Base-by-base conservation (phyloP, 2,888 invertebrate species). In the Heliconius charithonia region DNA sequence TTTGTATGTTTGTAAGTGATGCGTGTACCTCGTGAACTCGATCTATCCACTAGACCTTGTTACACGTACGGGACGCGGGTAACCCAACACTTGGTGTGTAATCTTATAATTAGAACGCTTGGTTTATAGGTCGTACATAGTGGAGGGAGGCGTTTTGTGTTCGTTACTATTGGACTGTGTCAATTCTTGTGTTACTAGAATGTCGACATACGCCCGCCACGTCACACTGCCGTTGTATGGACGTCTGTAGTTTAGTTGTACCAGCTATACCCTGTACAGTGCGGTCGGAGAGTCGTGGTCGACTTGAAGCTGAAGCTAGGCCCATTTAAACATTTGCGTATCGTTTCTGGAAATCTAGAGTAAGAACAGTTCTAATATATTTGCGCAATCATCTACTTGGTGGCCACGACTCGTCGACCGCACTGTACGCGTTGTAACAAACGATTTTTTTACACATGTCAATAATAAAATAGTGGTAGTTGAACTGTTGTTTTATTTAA, bases 151-250 rank as follows among this genome's bases (percentile, higher is more conserved):
- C 86, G 87, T 92, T 92, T 91, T 92, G 89, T 91, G 91, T 92
- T 93, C 89, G 89, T 91, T 92, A 87, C 85, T 90, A 93, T 88
- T 92, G 94, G 96, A 96, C 95, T 96, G 96, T 95, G 96, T 96
- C 96, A 95, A 95, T 96, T 96, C 96, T 96, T 95, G 92, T 95
- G 89, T 91, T 94, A 92, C 95, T 96, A 96, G 96, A 96, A 96
- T 96, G 90, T 95, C 91, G 94, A 95, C 96, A 96, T 96, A 95
- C 89, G 95, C 90, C 94, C 94, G 89, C 91, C 93, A 91, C 91
- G 85, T 90, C 89, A 93, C 93, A 93, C 93, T 93, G 93, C 92
- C 93, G 91, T 87, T 90, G 86, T 83, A 85, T 85, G 12, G 80
- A 84, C 88, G 83, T 86, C 87, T 83, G 90, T 89, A 83, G 83